These are phyloP conservation scores for Drosophila ustulata DNA, from an alignment of 2,888 invertebrate genomes.

Conservation along the genomic window DNA sequence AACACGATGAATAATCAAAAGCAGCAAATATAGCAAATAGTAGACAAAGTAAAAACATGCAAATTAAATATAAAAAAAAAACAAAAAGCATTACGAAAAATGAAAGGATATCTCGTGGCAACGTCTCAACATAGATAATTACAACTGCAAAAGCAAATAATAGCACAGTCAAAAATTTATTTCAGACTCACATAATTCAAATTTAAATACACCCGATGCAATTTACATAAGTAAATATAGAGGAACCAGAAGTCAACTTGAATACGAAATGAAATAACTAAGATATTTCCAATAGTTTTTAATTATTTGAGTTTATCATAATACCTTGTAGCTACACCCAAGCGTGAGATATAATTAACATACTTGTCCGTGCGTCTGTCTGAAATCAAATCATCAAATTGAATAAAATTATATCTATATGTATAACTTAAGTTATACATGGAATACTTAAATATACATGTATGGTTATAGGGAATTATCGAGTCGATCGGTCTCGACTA, in stretches of 20 bases:
- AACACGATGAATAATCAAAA: constrained; percentile 78
- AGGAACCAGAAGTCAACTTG: constrained; percentile 15
- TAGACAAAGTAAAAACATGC: constrained; percentile 59
- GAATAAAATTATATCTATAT: not conserved
- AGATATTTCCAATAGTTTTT: constrained; percentile 25
- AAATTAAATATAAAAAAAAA: constrained; percentile 32
- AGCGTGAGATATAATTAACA: not conserved
- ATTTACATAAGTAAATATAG: constrained; percentile 40
- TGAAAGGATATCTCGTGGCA: constrained; percentile 11
- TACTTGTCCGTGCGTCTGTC: not conserved
- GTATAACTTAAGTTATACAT: not conserved
- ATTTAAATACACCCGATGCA: constrained; percentile 50
- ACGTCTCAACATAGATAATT: constrained; percentile 45
- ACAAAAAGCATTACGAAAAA: constrained; percentile 27
- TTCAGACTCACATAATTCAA: constrained; percentile 52
- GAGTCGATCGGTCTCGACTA: constrained; percentile 3
- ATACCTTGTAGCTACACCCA: not conserved
- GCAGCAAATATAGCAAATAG: constrained; percentile 69
- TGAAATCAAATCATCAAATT: not conserved
- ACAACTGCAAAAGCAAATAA: constrained; percentile 30
- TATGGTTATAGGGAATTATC: constrained; percentile 1
- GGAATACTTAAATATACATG: not conserved
- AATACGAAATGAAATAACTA: constrained; percentile 21
- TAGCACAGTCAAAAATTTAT: constrained; percentile 63
- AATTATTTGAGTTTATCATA: not conserved